Evolutionary conservation across 1,140 invertebrate species (phyloP).

Genomic region (Eupristina koningsbergeri): DNA sequence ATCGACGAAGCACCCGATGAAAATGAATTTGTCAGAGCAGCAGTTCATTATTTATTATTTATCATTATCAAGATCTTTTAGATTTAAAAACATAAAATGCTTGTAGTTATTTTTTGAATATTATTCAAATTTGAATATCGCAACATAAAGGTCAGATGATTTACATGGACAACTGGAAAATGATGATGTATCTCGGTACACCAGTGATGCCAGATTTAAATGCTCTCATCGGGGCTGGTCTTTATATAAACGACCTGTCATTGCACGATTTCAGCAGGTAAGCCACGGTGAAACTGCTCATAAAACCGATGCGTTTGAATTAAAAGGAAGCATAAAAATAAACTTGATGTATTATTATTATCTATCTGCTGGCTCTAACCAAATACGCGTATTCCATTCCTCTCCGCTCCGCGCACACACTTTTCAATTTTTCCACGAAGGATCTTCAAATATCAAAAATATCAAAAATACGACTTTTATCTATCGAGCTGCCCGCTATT

Average conservation of each 20-base stretch:
- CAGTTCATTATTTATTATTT: too few species aligned
- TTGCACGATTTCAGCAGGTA: slow-evolving; percentile 98
- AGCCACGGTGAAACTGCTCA: neutral
- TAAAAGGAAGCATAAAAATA: neutral
- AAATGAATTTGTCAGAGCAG: too few species aligned
- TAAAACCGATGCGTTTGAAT: neutral
- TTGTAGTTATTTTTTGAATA: neutral
- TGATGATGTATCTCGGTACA: slow-evolving; percentile 96
- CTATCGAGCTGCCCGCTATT: too few species aligned
- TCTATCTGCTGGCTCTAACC: neutral
- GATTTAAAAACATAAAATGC: neutral
- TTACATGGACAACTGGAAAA: slow-evolving; percentile 97
- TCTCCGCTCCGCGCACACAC: neutral
- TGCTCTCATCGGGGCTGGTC: slow-evolving; percentile 88
- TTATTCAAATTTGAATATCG: neutral
- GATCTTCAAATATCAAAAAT: too few species aligned
- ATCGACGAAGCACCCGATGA: too few species aligned
- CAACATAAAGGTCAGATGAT: slow-evolving; percentile 92
- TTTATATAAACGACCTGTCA: slow-evolving; percentile 97
- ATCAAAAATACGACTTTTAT: neutral
- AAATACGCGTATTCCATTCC: neutral
- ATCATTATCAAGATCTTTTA: too few species aligned
- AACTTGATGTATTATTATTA: neutral
- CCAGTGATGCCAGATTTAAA: slow-evolving; percentile 95
- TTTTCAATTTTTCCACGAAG: neutral